Percentiles rank a stretch among this genome's conserved stretches.
phyloP scores from a whole-genome alignment of 2,888 invertebrate genomes.

The Habroteleia sp. region DNA sequence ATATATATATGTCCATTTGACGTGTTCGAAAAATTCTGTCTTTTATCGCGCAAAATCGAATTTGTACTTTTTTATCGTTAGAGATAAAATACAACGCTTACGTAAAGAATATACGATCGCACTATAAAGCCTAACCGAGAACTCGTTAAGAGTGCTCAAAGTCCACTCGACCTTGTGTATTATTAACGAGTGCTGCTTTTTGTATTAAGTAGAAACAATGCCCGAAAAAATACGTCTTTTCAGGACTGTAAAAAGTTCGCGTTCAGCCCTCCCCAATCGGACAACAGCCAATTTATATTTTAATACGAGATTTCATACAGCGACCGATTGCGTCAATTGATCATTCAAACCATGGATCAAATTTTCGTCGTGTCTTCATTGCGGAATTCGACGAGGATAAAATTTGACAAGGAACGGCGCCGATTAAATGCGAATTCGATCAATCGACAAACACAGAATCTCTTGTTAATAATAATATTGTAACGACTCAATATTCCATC shows the following conservation, averaged over 20 bases:
- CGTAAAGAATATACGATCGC: constrained; percentile 71
- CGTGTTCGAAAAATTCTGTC: constrained; percentile 76
- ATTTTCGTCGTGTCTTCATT: neutral
- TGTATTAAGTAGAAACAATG: constrained; percentile 77
- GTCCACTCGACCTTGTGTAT: constrained; percentile 52
- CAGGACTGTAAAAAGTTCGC: constrained; percentile 73
- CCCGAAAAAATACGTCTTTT: constrained; percentile 72
- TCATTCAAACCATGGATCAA: constrained; percentile 1
- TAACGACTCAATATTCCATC: constrained; percentile 78
- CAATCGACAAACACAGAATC: constrained; percentile 59
- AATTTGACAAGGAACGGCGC: constrained; percentile 14
- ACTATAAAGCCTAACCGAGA: constrained; percentile 73
- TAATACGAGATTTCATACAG: constrained; percentile 31
- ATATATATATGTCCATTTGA: constrained; percentile 74
- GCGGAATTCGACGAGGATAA: constrained; percentile 13
- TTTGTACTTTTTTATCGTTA: constrained; percentile 77
- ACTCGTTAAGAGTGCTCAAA: constrained; percentile 61
- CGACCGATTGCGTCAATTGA: constrained; percentile 29
- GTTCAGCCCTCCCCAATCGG: constrained; percentile 79
- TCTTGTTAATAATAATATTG: constrained; percentile 70
- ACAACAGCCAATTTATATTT: constrained; percentile 64
- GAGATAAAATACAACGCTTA: constrained; percentile 73
- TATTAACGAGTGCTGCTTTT: constrained; percentile 65
- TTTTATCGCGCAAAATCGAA: constrained; percentile 77
- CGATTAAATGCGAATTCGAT: constrained; percentile 44